phyloP scores from a whole-genome alignment of 2,888 invertebrate species.

The Cylloceria caligata region DNA sequence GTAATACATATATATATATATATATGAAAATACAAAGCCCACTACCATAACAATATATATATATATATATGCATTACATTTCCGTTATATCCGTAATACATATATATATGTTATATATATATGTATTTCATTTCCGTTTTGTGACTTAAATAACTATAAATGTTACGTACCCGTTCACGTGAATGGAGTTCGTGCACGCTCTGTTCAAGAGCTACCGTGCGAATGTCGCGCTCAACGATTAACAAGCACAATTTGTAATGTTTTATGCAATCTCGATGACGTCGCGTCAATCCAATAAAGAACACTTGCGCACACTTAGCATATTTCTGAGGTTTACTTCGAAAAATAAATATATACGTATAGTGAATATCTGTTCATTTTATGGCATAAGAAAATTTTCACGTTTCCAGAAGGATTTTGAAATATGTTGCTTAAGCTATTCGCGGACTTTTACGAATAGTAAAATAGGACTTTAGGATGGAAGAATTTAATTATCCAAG shows the following conservation, averaged over 20 bases:
- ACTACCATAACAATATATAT: too few relatives aligned
- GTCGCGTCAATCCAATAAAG: conserved; percentile 14
- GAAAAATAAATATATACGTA: neutral
- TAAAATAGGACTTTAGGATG: neutral
- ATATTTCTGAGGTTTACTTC: conserved; percentile 29
- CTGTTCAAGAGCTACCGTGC: conserved; percentile 9
- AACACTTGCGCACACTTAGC: conserved; percentile 57
- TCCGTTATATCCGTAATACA: too few relatives aligned
- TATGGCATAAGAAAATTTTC: neutral
- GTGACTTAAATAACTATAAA: neutral
- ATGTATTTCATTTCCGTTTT: too few relatives aligned
- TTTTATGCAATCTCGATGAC: conserved; percentile 23
- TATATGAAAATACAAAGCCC: too few relatives aligned
- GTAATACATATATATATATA: too few relatives aligned
- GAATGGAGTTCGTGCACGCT: neutral
- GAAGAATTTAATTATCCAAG: neutral
- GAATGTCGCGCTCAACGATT: conserved; percentile 32
- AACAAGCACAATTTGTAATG: conserved; percentile 40
- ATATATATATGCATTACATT: too few relatives aligned
- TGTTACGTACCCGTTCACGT: conserved; percentile 5
- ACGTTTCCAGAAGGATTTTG: too few relatives aligned
- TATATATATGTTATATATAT: too few relatives aligned
- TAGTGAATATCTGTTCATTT: neutral
- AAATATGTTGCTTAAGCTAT: too few relatives aligned
- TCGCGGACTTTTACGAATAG: neutral